These are phyloP conservation scores for Neotoxoptera formosana DNA, from an alignment of 1,140 invertebrate species.

Conservation along the genomic window DNA sequence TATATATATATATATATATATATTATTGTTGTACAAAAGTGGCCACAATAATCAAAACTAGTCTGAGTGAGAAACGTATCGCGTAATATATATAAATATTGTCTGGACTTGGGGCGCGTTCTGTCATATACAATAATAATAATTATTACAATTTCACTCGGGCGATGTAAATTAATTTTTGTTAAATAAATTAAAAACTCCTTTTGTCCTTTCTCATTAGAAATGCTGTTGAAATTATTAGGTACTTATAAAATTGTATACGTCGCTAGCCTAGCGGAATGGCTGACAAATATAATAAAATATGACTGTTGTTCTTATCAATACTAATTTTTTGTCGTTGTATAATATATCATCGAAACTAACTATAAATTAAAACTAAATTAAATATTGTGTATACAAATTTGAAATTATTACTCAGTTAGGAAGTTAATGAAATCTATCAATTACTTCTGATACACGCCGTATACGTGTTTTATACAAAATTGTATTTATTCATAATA, in stretches of 20 bases:
- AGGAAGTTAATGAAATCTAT: background rate
- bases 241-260: background rate
- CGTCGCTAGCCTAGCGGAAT: background rate
- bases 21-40: background rate
- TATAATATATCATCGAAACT: background rate
- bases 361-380: background rate
- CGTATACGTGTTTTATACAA: background rate
- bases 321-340: background rate
- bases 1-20: too few species aligned
- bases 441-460: background rate
- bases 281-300: background rate
- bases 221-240: background rate
- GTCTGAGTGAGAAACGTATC: background rate
- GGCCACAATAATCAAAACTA: background rate
- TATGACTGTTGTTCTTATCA: background rate
- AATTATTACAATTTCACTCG: background rate
- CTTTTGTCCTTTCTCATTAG: background rate
- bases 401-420: background rate
- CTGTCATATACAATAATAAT: background rate
- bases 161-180: background rate
- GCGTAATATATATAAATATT: background rate
- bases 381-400: background rate
- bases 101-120: background rate
- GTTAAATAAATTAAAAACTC: background rate
- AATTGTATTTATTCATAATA: background rate